Conservation (phyloP, 1,140 invertebrate species). For the Melitaea cinxia region DNA sequence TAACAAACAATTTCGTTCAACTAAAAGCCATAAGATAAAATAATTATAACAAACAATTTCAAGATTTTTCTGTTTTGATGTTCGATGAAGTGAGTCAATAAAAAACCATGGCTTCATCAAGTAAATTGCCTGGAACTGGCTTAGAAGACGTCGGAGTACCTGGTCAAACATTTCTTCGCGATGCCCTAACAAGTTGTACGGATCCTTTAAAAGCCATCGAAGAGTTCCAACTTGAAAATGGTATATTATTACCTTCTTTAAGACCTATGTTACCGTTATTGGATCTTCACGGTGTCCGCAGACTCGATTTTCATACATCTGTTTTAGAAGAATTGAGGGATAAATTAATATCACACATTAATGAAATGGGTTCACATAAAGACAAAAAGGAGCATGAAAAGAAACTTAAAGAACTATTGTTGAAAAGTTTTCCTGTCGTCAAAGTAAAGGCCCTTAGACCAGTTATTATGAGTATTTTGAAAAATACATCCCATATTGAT, state of each 20-base stretch:
- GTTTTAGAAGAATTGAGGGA: slow-evolving; percentile 97
- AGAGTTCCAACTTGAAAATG: slow-evolving; percentile 98
- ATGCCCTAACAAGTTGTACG: slow-evolving; percentile 96
- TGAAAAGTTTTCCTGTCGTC: slow-evolving; percentile 96
- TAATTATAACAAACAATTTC: too few species aligned
- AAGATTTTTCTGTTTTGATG: background rate
- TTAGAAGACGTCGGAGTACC: slow-evolving; percentile 96
- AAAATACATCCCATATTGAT: slow-evolving; percentile 96
- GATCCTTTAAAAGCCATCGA: slow-evolving; percentile 98
- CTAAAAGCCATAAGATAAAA: too few species aligned
- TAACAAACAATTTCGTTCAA: too few species aligned
- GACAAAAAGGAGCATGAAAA: slow-evolving; percentile 89
- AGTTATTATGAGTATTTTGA: slow-evolving; percentile 97
- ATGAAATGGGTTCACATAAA: slow-evolving; percentile 89
- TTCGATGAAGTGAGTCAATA: slow-evolving; percentile 6
- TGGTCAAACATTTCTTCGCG: slow-evolving; percentile 93
- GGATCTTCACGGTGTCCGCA: slow-evolving; percentile 95
- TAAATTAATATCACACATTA: slow-evolving; percentile 93
- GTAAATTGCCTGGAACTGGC: slow-evolving; percentile 79
- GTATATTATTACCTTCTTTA: slow-evolving; percentile 95
- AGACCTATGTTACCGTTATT: slow-evolving; percentile 96
- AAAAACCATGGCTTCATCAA: slow-evolving; percentile 62
- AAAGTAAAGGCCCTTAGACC: slow-evolving; percentile 95
- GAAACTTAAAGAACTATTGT: slow-evolving; percentile 94
- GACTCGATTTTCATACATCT: slow-evolving; percentile 97